Evolutionary conservation across 2,888 invertebrate genomes (phyloP).

Genomic region (Anticlea derivata): DNA sequence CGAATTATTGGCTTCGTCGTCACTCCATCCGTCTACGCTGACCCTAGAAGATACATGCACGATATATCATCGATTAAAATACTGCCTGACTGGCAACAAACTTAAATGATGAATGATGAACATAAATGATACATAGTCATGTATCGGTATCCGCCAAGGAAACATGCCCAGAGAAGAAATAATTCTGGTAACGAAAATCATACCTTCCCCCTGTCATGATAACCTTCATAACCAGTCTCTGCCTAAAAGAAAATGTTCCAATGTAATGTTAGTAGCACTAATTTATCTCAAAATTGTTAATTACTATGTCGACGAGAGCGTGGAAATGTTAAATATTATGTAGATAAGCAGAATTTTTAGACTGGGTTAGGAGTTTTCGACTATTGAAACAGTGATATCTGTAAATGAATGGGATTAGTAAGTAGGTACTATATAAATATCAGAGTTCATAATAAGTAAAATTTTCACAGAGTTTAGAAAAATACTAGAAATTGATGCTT

Average conservation of each 20-base stretch:
- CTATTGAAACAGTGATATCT: slow-evolving; percentile 14
- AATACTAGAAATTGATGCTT: slow-evolving; percentile 22
- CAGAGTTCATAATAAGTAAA: background rate
- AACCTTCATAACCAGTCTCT: slow-evolving; percentile 71
- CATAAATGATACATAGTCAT: too few relatives aligned
- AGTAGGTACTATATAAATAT: background rate
- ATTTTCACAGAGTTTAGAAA: background rate
- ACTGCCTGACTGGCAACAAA: too few relatives aligned
- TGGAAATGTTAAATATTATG: background rate
- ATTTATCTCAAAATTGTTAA: slow-evolving; percentile 26
- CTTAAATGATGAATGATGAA: too few relatives aligned
- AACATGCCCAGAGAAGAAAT: slow-evolving; percentile 29
- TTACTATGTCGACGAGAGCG: slow-evolving; percentile 9
- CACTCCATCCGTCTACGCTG: too few relatives aligned
- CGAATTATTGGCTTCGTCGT: too few relatives aligned
- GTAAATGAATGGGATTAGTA: slow-evolving; percentile 12
- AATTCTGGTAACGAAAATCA: slow-evolving; percentile 49
- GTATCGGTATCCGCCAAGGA: slow-evolving; percentile 1
- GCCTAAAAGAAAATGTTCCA: slow-evolving; percentile 73
- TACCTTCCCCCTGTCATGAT: slow-evolving; percentile 77
- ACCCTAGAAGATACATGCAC: too few relatives aligned
- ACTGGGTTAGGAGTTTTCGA: background rate
- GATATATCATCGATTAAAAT: too few relatives aligned
- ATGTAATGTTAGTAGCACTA: slow-evolving; percentile 42
- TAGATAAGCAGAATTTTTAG: slow-evolving; percentile 10